Evolutionary conservation across 2,888 invertebrate genomes (phyloP).

Genomic region (Pyralis farinalis): DNA sequence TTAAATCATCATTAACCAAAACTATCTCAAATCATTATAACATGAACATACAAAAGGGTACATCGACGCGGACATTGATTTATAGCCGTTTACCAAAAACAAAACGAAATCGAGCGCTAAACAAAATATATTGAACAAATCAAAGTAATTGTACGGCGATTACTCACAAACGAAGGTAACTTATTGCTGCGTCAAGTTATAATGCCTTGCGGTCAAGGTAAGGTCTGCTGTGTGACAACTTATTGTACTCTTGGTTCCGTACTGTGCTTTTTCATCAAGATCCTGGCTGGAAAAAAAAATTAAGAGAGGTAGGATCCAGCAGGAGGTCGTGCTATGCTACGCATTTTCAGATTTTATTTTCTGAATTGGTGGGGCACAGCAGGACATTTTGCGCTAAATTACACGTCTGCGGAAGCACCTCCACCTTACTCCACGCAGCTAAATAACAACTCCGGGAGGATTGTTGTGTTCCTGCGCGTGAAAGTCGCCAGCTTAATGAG

Average conservation of each 20-base stretch:
- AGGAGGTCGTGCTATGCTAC: no score
- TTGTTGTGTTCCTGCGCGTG: no score
- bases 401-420: no score
- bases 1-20: not conserved
- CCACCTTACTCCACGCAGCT: no score
- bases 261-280: no score
- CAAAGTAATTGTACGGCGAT: not conserved
- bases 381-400: no score
- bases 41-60: not conserved
- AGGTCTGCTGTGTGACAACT: not conserved
- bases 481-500: no score
- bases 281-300: no score
- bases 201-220: not conserved
- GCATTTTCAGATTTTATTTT: no score
- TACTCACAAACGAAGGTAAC: not conserved
- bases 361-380: no score
- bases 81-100: slow-evolving; percentile 7
- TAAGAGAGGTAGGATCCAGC: no score
- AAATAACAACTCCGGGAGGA: no score
- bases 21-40: not conserved
- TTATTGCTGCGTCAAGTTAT: slow-evolving; percentile 5
- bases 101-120: slow-evolving; percentile 3
- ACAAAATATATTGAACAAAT: slow-evolving; percentile 6
- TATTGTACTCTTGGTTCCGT: not conserved
- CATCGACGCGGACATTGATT: not conserved